Conservation (phyloP, 2,888 invertebrate species). For the Amblyjoppa fuscipennis region DNA sequence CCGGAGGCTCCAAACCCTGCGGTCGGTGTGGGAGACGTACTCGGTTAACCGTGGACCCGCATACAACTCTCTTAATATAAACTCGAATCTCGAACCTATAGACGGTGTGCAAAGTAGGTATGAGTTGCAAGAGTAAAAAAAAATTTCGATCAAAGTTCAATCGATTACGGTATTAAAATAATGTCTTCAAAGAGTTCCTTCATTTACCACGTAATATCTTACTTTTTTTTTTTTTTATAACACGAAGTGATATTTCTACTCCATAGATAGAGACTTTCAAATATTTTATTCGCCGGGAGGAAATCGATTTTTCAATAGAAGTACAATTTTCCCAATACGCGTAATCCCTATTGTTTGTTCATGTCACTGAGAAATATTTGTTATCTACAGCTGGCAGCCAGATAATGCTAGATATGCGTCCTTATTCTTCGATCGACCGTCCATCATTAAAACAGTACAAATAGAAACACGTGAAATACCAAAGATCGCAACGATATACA, state of each 20-base stretch:
- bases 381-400: background rate
- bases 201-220: background rate
- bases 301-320: slow-evolving; percentile 1
- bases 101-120: background rate
- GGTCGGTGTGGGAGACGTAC: slow-evolving; percentile 9
- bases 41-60: slow-evolving; percentile 20
- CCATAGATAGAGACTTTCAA: background rate
- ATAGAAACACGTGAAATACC: background rate
- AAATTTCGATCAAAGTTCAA: background rate
- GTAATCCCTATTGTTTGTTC: background rate
- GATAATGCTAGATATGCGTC: background rate
- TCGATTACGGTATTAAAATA: background rate
- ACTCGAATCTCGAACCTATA: background rate
- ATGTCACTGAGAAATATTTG: background rate
- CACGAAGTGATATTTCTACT: background rate
- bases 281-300: background rate
- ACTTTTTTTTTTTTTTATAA: background rate
- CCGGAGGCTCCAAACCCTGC: slow-evolving; percentile 19
- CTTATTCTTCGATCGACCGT: background rate
- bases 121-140: background rate
- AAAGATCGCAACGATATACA: background rate
- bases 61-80: background rate
- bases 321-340: background rate
- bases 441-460: background rate
- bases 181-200: background rate